A percentile compares a stretch with the other conserved stretches of the same genome.
Conservation (phyloP, 2,113 vertebrate species). For the Gobio gobio region DNA sequence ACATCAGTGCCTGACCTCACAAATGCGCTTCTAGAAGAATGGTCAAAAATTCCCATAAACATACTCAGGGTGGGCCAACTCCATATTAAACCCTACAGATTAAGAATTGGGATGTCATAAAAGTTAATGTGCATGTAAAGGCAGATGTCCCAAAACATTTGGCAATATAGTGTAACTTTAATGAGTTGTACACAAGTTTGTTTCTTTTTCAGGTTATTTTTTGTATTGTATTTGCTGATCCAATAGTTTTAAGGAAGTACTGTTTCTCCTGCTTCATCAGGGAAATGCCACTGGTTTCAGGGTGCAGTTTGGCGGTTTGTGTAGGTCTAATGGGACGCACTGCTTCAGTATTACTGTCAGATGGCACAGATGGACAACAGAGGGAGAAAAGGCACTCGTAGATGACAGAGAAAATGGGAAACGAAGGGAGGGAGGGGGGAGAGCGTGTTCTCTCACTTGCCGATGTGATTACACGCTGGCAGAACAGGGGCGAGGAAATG, state of each 20-base stretch:
- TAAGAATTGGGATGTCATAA: too few relatives aligned
- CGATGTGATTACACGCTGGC: slow-evolving; percentile 66
- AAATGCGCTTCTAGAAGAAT: too few relatives aligned
- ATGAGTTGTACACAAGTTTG: background rate
- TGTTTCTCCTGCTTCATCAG: background rate
- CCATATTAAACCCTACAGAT: too few relatives aligned
- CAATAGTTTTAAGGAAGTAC: background rate
- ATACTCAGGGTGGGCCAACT: too few relatives aligned
- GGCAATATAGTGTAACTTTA: background rate
- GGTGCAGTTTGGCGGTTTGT: slow-evolving; percentile 48
- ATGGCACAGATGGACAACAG: slow-evolving; percentile 60
- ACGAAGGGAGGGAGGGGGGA: background rate
- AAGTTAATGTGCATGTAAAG: too few relatives aligned
- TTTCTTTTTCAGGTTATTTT: background rate
- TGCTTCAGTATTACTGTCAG: slow-evolving; percentile 58
- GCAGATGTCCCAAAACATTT: too few relatives aligned
- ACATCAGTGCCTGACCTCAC: too few relatives aligned
- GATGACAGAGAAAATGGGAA: slow-evolving; percentile 8
- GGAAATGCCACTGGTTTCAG: background rate
- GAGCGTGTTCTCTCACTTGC: slow-evolving; percentile 60
- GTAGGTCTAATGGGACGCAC: slow-evolving; percentile 57
- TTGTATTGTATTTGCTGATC: background rate
- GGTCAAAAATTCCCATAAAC: too few relatives aligned
- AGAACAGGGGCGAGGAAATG: slow-evolving; percentile 57
- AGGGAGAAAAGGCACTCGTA: slow-evolving; percentile 50